Base-by-base conservation (phyloP, 2,888 invertebrate species). In the Drosophila borealis region DNA sequence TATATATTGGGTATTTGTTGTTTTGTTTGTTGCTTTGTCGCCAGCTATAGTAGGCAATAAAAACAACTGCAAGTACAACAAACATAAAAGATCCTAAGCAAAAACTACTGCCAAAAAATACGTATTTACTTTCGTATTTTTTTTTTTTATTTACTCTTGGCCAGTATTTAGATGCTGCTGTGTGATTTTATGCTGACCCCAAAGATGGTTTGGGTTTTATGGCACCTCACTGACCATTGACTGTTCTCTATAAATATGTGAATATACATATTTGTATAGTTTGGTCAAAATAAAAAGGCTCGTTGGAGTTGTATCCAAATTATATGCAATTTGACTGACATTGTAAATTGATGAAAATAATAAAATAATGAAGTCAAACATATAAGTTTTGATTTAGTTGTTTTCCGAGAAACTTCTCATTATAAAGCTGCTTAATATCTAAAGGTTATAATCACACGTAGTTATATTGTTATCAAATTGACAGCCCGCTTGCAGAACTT, bases 61-160 rank as follows among this genome's bases (percentile, higher is more conserved):
- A 76, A 78, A 55, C 78, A 76, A 78, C 74, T 62, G 64, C 46
- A 59, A 73, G 25, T 68, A 64, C 78, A 70, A 77, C 61, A 70
- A 65, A 64, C 69, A 78, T 51, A 67, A 74, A 69, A 69, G 53
- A 46, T 51, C 17, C 61, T 19, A 55, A 48, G 42, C 54, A 62
- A 72, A 84, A 84, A 88, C 83, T 86, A 88, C 87, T 88, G 73
- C 80, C 86, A 68, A 82, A 80, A 81, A 70, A 74, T 73, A 72
- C 60, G 64, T 64, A 49, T 77, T 74, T 76, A 61, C 63, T 62
- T 68, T 56, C 45, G 61, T 74, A 70, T 75, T 65, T 78, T 66
- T 64, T 49, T n/a, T 45, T 65, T 65, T 67, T 77, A 66, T 72
- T 66, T 62, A 72, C 73, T 76, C 51, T 66, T 70, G 69, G 53